phyloP scores from a whole-genome alignment of 92 coral and sea anemone species.

The Umimayanthus kanabou region DNA sequence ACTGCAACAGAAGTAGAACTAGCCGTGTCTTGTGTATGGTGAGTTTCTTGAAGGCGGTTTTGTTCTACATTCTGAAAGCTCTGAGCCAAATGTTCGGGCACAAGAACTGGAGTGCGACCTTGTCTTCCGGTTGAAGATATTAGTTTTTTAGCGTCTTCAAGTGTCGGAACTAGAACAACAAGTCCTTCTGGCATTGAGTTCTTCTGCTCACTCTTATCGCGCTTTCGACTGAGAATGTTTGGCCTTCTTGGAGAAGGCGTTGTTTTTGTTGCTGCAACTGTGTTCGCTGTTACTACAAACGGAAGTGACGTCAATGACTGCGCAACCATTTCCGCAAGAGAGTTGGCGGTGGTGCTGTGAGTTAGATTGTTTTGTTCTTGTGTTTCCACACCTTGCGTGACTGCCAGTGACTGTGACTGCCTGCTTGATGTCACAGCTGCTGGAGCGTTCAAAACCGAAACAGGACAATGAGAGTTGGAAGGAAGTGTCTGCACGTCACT shows the following conservation, averaged over 20 bases:
- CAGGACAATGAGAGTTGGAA: not conserved
- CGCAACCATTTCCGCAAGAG: constrained; percentile 18
- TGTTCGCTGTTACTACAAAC: constrained; percentile 53
- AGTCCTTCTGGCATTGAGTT: constrained; percentile 79
- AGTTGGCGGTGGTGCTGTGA: not conserved
- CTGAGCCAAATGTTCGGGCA: constrained; percentile 72
- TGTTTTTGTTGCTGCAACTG: constrained; percentile 46
- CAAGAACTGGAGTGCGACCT: constrained; percentile 79
- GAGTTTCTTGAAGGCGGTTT: constrained; percentile 19
- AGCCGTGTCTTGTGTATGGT: not conserved
- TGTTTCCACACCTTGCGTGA: not conserved
- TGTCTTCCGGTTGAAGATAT: constrained; percentile 77
- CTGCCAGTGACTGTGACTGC: not conserved
- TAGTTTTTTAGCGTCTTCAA: constrained; percentile 85
- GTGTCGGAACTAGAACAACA: constrained; percentile 89
- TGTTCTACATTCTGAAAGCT: constrained; percentile 25
- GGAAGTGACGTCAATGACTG: constrained; percentile 38
- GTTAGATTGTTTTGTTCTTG: not conserved
- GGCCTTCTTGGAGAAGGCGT: constrained; percentile 72
- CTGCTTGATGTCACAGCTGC: not conserved
- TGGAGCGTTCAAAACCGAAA: not conserved
- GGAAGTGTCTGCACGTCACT: not conserved
- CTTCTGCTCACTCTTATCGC: constrained; percentile 58
- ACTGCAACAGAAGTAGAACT: not conserved
- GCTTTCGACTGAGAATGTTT: constrained; percentile 73